Conservation (phyloP, 2,113 vertebrate genomes). For the Panurus biarmicus region DNA sequence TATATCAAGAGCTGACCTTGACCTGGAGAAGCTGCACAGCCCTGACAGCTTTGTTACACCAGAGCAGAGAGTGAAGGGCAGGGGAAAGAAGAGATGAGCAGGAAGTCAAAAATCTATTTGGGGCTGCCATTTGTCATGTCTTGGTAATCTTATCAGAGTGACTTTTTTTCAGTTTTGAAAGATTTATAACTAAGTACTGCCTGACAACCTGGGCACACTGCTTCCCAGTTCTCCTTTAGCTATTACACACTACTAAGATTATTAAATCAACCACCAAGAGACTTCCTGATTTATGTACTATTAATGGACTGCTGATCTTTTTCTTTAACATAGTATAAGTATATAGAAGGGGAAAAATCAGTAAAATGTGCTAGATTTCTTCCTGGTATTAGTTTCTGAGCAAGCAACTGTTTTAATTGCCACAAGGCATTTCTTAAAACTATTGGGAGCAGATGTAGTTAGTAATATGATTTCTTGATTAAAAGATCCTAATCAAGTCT, state of each 20-base stretch:
- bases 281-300: background rate
- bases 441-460: background rate
- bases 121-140: background rate
- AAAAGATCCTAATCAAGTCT: background rate
- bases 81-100: background rate
- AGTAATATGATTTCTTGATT: background rate
- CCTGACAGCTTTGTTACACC: background rate
- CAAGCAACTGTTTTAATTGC: background rate
- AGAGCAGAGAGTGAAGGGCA: rapidly evolving
- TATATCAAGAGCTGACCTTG: constrained; percentile 30
- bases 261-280: background rate
- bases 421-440: constrained; percentile 1
- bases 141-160: background rate
- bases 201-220: background rate
- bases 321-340: background rate
- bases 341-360: background rate
- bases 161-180: background rate
- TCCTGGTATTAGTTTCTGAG: background rate
- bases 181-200: background rate
- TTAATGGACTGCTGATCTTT: background rate
- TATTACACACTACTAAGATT: background rate
- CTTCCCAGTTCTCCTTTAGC: background rate
- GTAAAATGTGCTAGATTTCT: background rate
- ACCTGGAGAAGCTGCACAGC: constrained; percentile 15
- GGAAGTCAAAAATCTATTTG: constrained; percentile 34